Evolutionary conservation across 2,888 invertebrate species (phyloP).

Genomic region (Pollenia griseotomentosa): DNA sequence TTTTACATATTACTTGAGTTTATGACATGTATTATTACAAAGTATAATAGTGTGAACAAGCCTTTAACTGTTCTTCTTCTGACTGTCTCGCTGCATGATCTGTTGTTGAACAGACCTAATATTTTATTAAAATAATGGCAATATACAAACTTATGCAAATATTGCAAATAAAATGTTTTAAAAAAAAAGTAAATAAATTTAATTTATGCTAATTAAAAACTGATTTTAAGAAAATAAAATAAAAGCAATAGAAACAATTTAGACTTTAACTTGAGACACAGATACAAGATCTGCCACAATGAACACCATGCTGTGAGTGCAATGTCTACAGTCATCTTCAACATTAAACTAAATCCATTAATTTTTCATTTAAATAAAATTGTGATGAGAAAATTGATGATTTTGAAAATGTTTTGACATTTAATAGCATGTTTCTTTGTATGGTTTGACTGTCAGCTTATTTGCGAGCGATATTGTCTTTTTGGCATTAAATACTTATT

Average conservation of each 20-base stretch:
- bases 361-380: not conserved
- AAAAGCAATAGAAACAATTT: no score
- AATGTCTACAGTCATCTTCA: not conserved
- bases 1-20: no score
- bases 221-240: not conserved
- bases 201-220: constrained; percentile 21
- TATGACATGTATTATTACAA: no score
- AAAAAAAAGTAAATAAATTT: no score
- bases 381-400: constrained; percentile 19
- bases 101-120: not conserved
- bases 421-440: not conserved
- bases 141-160: not conserved
- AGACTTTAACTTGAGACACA: not conserved
- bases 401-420: constrained; percentile 38
- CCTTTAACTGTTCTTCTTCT: no score
- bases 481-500: not conserved
- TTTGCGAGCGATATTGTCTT: constrained; percentile 16
- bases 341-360: not conserved
- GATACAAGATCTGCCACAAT: not conserved
- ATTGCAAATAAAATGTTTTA: no score
- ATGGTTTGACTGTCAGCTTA: not conserved
- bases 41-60: no score
- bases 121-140: not conserved
- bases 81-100: no score
- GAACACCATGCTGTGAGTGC: not conserved